A percentile compares a stretch with the other conserved stretches of the same genome.
These are phyloP conservation scores for Brenthis daphne DNA, from an alignment of 2,888 invertebrate species.

Conservation along the genomic window DNA sequence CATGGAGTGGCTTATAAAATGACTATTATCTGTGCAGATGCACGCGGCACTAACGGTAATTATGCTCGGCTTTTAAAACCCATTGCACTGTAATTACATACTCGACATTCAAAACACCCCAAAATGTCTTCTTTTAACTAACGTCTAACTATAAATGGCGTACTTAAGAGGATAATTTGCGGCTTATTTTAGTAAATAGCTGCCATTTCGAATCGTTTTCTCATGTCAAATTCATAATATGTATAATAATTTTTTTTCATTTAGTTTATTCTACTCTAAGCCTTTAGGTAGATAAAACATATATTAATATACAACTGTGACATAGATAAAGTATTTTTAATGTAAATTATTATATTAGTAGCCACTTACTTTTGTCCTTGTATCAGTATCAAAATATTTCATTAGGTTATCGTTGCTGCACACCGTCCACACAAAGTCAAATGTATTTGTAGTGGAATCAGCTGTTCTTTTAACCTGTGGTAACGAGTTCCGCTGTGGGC, in stretches of 20 bases:
- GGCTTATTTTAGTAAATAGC: slow-evolving; percentile 10
- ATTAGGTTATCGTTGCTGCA: too few species aligned
- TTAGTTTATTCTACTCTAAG: too few species aligned
- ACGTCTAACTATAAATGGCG: slow-evolving; percentile 15
- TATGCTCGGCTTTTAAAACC: slow-evolving; percentile 18
- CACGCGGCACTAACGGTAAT: slow-evolving; percentile 7
- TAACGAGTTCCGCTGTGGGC: too few species aligned
- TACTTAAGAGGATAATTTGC: slow-evolving; percentile 13
- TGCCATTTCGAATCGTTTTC: not conserved
- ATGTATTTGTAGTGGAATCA: too few species aligned
- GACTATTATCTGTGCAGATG: not conserved
- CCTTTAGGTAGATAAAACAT: too few species aligned
- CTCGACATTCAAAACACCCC: slow-evolving; percentile 26
- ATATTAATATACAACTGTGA: too few species aligned
- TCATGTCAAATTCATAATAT: not conserved
- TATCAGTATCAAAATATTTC: too few species aligned
- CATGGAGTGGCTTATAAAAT: not conserved
- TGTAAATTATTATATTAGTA: too few species aligned
- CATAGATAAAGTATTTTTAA: too few species aligned
- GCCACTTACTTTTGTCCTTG: too few species aligned
- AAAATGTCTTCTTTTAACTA: slow-evolving; percentile 21
- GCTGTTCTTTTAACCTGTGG: too few species aligned
- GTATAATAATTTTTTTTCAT: not conserved
- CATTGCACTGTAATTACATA: slow-evolving; percentile 25
- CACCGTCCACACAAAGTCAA: too few species aligned